Percentiles rank a stretch among this genome's conserved stretches.
Conservation (phyloP, 2,113 vertebrate genomes). For the Brachirus orientalis region DNA sequence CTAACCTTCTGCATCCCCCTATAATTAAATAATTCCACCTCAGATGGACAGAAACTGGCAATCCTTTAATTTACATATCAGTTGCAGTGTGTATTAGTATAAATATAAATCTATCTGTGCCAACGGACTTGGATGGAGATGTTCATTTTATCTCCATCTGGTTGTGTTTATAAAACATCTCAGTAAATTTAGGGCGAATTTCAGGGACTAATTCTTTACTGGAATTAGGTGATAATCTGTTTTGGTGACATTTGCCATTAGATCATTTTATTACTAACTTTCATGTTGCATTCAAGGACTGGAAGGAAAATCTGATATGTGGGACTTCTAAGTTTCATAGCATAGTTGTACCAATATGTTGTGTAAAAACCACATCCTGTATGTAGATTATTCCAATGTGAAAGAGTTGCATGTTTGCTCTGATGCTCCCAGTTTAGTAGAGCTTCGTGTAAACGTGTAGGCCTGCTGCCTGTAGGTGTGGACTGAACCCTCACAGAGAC, state of each 20-base stretch:
- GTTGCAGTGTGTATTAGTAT: conserved; percentile 23
- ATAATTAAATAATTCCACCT: too few species aligned
- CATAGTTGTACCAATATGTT: too few species aligned
- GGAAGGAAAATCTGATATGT: conserved; percentile 18
- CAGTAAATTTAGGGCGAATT: not conserved
- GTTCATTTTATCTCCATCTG: conserved; percentile 53
- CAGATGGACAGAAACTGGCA: not conserved
- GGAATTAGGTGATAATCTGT: conserved; percentile 30
- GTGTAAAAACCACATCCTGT: too few species aligned
- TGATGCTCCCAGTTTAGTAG: too few species aligned
- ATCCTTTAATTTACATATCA: conserved; percentile 30
- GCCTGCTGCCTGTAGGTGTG: conserved; percentile 18
- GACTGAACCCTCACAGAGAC: conserved; percentile 36
- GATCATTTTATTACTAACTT: conserved; percentile 2
- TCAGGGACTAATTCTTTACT: conserved; percentile 29
- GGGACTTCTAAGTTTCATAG: too few species aligned
- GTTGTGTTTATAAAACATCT: conserved; percentile 45
- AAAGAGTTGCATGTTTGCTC: too few species aligned
- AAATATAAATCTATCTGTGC: conserved; percentile 19
- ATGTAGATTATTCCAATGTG: too few species aligned
- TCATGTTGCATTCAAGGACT: conserved; percentile 24
- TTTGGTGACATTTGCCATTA: conserved; percentile 35
- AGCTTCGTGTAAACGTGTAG: conserved; percentile 16
- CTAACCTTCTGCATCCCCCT: too few species aligned
- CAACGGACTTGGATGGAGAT: conserved; percentile 44